Evolutionary conservation across 1,140 invertebrate genomes (phyloP), one percentile per base, ranked within the genome.

Genomic region (Conus ventricosus): DNA sequence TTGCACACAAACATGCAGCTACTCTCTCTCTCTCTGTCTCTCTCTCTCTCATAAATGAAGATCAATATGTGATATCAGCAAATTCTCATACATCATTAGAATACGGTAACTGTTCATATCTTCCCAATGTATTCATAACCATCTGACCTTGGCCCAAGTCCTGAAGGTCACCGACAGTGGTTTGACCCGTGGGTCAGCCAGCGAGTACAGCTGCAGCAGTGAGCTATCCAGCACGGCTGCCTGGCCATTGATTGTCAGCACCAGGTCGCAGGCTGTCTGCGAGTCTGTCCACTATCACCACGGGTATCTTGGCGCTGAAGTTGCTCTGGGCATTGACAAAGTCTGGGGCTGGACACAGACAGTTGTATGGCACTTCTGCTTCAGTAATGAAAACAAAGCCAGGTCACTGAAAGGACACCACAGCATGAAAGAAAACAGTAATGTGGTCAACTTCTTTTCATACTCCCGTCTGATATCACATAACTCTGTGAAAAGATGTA

Each of bases 141-240:
- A 11, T 15, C 90, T 87, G 90, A 95, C 94, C 92, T 94, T 93
- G 11, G 94, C 95, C 94, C 94, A 94, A 87, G 92, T 92, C 86
- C 93, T 91, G 60, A 95, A 94, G 4, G 87, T 88, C 8, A 93
- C 89, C 54, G 91, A 93, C 7, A 95, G 90, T 63, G 92, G 89
- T 39, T 51, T 85, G 25, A 94, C 92, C 80, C 94, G 84, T 4
- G 88, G 86, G 89, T 95, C 94, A 80, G 94, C 89, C 23, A 81
- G 75, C n/a, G 87, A 88, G 85, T 95, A 95, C 23, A 94, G 88
- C 3, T 90, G 80, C 11, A 95, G 88, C 51, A 95, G 90, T 23
- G 89, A 83, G 78, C 91, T 92, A 3, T 94, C 94, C 27, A 93
- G 88, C 60, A 85, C 89, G 17, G 95, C 92, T n/a, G 87, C 53